Evolutionary conservation across 2,113 vertebrate species (phyloP), one percentile per base, ranked within the genome.

Genomic region (Cyanoramphus novaezelandiae): DNA sequence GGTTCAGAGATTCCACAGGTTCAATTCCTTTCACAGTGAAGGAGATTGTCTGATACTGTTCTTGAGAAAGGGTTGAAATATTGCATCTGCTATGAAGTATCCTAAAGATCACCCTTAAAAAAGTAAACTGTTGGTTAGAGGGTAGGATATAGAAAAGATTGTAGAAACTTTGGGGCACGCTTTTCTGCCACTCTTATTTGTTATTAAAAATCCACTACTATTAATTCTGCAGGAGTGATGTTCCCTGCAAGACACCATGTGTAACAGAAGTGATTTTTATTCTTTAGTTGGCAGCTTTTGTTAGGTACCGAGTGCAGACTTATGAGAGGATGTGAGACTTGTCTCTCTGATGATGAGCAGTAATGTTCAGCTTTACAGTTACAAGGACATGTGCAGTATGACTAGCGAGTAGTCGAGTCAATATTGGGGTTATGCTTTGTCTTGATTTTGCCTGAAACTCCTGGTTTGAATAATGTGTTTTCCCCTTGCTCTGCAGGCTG

Each of bases 401-500:
- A 72, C 50, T 29, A 46, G 31, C 12, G 21, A 69, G 55, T 29
- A 43, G 31, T 12, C 41, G 28, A 17, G 19, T 65, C 33, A 41
- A 10, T 44, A 3, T 4, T n/a, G 7, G 63, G 24, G 5, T 69
- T 69, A 20, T 50, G 17, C 17, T 39, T 55, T 55, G 15, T 29
- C 5, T 1, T 5, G 7, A 11, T 65, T 88, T 37, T 90, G 2
- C 37, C 37, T 67, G 49, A 60, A 86, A 60, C 25, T 50, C 16
- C 4, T 50, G 16, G 6, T 70, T 60, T 62, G 33, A 59, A 27
- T 67, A 37, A 86, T 0, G 0, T 57, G 50, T 7, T 50, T 29
- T 90, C 47, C 62, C 21, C 52, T 84, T 71, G 37, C 13, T 47
- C 57, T 94, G 5, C 65, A 99, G 99, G 98, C 99, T 55, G 98